Evolutionary conservation across 2,888 invertebrate species (phyloP).

Genomic region (Argyresthia albistria): DNA sequence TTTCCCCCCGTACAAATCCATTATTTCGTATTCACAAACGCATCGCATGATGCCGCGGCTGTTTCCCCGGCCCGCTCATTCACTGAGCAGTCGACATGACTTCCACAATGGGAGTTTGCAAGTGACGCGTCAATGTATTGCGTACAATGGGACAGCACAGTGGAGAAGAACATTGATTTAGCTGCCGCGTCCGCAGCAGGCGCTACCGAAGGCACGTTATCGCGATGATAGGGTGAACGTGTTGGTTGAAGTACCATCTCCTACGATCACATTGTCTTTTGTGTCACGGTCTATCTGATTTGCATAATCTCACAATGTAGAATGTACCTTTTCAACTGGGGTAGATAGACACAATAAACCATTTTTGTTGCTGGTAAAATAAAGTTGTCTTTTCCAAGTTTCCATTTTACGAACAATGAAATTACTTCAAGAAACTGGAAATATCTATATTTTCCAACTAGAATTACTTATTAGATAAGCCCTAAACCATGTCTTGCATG

Average conservation of each 20-base stretch:
- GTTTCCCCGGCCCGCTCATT: constrained; percentile 18
- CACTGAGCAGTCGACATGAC: constrained; percentile 24
- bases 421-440: too few relatives aligned
- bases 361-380: too few relatives aligned
- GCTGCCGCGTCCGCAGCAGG: background rate
- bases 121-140: constrained; percentile 24
- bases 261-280: too few relatives aligned
- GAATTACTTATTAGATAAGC: too few relatives aligned
- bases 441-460: too few relatives aligned
- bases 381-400: too few relatives aligned
- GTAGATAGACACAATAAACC: too few relatives aligned
- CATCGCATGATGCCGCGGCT: constrained; percentile 1
- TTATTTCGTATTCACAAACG: constrained; percentile 7
- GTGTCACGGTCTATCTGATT: too few relatives aligned
- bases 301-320: too few relatives aligned
- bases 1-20: constrained; percentile 23
- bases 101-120: constrained; percentile 21
- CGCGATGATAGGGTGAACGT: background rate
- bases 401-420: too few relatives aligned
- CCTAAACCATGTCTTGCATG: too few relatives aligned
- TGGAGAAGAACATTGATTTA: constrained; percentile 4
- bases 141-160: constrained; percentile 15
- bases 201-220: background rate
- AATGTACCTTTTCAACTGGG: too few relatives aligned
- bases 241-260: background rate